Evolutionary conservation across 2,797 vertebrate species (phyloP).

Genomic region (Takifugu ocellatus): DNA sequence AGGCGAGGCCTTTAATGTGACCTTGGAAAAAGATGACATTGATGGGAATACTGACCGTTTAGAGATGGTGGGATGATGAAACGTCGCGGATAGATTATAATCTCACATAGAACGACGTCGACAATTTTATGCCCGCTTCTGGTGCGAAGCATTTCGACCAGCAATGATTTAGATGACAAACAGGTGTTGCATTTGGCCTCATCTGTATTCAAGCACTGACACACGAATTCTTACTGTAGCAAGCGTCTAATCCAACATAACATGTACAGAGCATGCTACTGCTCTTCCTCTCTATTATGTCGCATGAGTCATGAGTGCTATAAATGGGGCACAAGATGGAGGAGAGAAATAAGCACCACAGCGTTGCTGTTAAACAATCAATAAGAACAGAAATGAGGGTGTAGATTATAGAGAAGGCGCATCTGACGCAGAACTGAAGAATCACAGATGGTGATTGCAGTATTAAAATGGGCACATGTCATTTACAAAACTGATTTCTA

Average conservation of each 20-base stretch:
- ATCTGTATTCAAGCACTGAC: constrained; percentile 14
- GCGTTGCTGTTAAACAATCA: constrained; percentile 23
- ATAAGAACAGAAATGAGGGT: constrained; percentile 22
- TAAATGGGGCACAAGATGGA: constrained; percentile 68
- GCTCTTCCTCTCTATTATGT: constrained; percentile 26
- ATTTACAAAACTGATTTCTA: constrained; percentile 17
- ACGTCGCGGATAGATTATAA: constrained; percentile 45
- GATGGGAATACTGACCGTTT: constrained; percentile 42
- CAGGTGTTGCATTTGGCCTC: not conserved
- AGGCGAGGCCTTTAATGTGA: constrained; percentile 64
- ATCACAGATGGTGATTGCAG: constrained; percentile 15
- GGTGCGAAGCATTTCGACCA: constrained; percentile 33
- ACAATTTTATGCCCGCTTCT: constrained; percentile 36
- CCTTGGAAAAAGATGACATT: constrained; percentile 73
- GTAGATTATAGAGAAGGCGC: constrained; percentile 14
- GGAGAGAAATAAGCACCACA: constrained; percentile 38
- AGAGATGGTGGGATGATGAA: constrained; percentile 33
- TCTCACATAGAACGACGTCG: constrained; percentile 9
- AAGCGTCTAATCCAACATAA: constrained; percentile 9
- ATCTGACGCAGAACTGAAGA: constrained; percentile 15
- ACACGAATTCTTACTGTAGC: not conserved
- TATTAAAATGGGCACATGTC: constrained; percentile 25
- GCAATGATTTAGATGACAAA: constrained; percentile 16
- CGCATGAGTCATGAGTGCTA: constrained; percentile 68
- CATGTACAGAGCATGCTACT: not conserved